phyloP scores from a whole-genome alignment of 64 coral and sea anemone species.

The Montipora foliosa region DNA sequence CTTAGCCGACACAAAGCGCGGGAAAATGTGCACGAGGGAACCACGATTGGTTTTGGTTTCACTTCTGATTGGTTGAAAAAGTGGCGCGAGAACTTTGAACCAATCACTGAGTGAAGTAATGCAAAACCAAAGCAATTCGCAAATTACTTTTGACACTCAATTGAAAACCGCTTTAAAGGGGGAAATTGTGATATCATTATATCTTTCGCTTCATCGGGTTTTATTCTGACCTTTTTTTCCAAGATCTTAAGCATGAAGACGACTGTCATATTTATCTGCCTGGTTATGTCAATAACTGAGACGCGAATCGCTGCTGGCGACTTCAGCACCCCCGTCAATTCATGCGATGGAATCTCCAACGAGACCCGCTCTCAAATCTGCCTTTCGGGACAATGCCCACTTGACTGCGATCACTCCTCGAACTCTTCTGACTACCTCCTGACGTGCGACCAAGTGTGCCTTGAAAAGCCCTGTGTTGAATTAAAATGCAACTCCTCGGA shows the following conservation, averaged over 20 bases:
- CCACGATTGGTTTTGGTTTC: too few relatives aligned
- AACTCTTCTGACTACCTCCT: neutral
- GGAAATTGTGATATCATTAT: neutral
- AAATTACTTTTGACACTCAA: too few relatives aligned
- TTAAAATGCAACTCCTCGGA: slow-evolving; percentile 26
- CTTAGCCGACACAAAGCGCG: too few relatives aligned
- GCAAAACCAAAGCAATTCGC: too few relatives aligned
- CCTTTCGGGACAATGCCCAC: slow-evolving; percentile 8
- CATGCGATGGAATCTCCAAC: slow-evolving; percentile 1
- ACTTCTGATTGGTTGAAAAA: too few relatives aligned
- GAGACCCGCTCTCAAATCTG: slow-evolving; percentile 28
- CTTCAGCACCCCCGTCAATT: neutral
- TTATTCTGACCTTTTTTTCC: neutral
- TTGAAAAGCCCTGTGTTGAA: neutral
- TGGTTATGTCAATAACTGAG: neutral
- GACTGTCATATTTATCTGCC: neutral
- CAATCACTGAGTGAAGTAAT: too few relatives aligned
- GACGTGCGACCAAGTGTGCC: slow-evolving; percentile 26
- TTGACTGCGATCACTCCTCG: neutral
- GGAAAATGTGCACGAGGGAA: too few relatives aligned
- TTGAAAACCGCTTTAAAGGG: too few relatives aligned
- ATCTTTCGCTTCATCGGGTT: neutral
- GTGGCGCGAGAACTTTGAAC: too few relatives aligned
- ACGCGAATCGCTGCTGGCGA: neutral
- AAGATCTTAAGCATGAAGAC: neutral